Evolutionary conservation across 2,888 invertebrate species (phyloP), one percentile per base, ranked within the genome.

Genomic region (Lasioglossum zephyrum): DNA sequence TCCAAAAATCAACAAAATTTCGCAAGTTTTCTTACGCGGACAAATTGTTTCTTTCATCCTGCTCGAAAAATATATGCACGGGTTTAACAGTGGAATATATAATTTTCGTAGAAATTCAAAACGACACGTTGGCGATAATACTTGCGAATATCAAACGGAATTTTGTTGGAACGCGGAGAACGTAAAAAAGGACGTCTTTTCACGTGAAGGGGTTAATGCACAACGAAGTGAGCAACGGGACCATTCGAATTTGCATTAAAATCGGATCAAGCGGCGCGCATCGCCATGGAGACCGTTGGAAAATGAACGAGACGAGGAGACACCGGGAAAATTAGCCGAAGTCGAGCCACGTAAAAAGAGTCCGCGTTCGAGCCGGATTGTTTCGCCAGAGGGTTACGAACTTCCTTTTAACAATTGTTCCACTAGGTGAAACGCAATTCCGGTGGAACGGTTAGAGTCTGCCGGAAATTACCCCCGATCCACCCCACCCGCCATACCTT

Each of bases 401-500:
- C 53, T 53, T n/a, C 53, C 53, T 53, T 74, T 75, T 66, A 31
- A 16, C 44, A 66, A 31, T 73, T 74, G 70, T 31, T 53, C 39
- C 36, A 31, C n/a, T 44, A 49, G 60, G 57, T 22, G 57, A 36
- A 63, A 84, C 72, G 66, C 77, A 85, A 85, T 85, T 85, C 79
- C 84, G 49, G n/a, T 83, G 73, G 77, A 84, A 77, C 60, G 53
- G 74, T 31, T n/a, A 57, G 41, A 57, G 41, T 73, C n/a, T 47
- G 18, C 39, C 31, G 47, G 76, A 77, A 79, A 85, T 85, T 85
- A 79, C 66, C 60, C 49, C 36, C 16, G 16, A 49, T 63, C 70
- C 53, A n/a, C 13, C 26, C 13, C 60, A 2, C 22, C 41, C 53
- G n/a, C 60, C 47, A 41, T 73, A 31, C 31, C 49, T 81, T 63